Conservation (phyloP, 1,140 invertebrate genomes). For the Acromyrmex echinatior region DNA sequence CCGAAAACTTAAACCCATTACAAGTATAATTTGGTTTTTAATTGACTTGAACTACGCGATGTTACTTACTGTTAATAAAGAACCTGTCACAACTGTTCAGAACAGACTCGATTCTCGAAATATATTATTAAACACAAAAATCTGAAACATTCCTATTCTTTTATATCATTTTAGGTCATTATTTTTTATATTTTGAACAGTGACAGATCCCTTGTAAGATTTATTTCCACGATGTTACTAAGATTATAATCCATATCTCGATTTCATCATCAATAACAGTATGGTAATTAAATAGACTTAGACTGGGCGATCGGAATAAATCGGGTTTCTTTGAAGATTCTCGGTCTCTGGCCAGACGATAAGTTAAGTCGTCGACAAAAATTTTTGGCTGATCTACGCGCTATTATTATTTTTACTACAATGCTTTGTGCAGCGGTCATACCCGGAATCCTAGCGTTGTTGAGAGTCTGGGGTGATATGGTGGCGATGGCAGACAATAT, state of each 20-base stretch:
- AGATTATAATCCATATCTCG: neutral
- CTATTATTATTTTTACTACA: neutral
- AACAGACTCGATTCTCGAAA: too few relatives aligned
- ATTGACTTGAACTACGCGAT: neutral
- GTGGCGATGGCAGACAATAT: slow-evolving; percentile 36
- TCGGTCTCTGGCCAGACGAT: slow-evolving; percentile 45
- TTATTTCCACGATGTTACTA: neutral
- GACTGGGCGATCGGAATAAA: slow-evolving; percentile 65
- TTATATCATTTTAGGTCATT: too few relatives aligned
- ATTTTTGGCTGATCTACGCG: neutral
- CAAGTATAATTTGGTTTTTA: neutral
- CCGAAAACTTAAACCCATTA: neutral
- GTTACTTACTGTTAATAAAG: neutral
- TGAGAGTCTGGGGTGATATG: slow-evolving; percentile 23
- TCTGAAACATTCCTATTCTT: too few relatives aligned
- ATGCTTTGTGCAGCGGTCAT: slow-evolving; percentile 2
- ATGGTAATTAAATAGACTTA: slow-evolving; percentile 43
- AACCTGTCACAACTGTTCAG: too few relatives aligned
- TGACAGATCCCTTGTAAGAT: too few relatives aligned
- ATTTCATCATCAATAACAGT: neutral
- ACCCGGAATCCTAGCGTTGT: slow-evolving; percentile 7
- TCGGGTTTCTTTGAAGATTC: slow-evolving; percentile 28
- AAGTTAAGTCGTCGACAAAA: neutral
- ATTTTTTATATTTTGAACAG: too few relatives aligned
- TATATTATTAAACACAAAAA: too few relatives aligned